phyloP scores from a whole-genome alignment of 2,888 invertebrate genomes.

The Amblyjoppa fuscipennis region DNA sequence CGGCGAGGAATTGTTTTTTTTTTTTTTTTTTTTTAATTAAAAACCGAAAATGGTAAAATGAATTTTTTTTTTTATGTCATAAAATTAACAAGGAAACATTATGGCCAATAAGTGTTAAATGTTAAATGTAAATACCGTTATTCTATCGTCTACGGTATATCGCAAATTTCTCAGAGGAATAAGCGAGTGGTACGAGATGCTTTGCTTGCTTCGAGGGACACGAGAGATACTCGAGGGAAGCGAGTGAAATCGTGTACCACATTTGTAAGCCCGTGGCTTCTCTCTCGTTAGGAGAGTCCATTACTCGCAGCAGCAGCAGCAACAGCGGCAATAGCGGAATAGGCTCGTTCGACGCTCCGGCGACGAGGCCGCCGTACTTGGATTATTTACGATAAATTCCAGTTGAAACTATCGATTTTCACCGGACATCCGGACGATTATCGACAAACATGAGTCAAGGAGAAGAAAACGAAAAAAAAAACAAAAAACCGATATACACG shows the following conservation, averaged over 20 bases:
- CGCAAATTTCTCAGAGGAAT: neutral
- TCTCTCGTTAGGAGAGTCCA: constrained; percentile 47
- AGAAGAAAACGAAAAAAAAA: constrained; percentile 2
- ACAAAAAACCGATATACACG: neutral
- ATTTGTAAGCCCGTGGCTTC: constrained; percentile 57
- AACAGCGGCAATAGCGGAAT: constrained; percentile 10
- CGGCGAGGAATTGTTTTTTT: too few species aligned
- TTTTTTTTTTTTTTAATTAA: neutral
- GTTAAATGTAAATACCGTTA: too few species aligned
- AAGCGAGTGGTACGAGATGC: neutral
- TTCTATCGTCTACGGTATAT: neutral
- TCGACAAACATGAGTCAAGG: neutral
- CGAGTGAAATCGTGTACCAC: constrained; percentile 66
- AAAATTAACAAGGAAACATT: too few species aligned
- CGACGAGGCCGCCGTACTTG: neutral
- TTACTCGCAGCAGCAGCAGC: constrained; percentile 30
- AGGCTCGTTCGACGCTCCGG: neutral
- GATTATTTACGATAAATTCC: constrained; percentile 16
- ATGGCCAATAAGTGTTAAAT: too few species aligned
- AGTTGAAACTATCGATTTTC: constrained; percentile 22
- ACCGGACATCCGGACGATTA: constrained; percentile 34
- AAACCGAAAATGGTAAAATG: too few species aligned
- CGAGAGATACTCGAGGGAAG: constrained; percentile 31
- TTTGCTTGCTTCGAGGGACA: constrained; percentile 3
- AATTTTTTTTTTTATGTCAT: neutral